A percentile compares a stretch with the other conserved stretches of the same genome.
These are phyloP conservation scores for Drosophila meridionalis DNA, from an alignment of 2,888 invertebrate genomes.

Conservation along the genomic window DNA sequence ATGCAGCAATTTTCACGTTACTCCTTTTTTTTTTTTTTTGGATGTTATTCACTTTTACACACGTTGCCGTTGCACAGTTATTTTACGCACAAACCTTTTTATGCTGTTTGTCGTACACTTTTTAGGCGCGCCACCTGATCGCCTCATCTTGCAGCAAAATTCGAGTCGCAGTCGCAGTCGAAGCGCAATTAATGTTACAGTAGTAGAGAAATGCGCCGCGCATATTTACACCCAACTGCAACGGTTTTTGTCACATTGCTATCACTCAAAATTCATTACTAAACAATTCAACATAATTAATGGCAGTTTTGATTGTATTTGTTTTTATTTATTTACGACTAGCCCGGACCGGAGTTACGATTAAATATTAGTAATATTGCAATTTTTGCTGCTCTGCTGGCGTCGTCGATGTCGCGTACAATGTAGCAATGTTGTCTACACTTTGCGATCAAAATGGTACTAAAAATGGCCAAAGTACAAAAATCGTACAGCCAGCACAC, in stretches of 20 bases:
- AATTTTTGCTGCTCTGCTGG: conserved; percentile 58
- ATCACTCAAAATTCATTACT: conserved; percentile 8
- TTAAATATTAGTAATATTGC: conserved; percentile 55
- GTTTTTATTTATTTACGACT: conserved; percentile 22
- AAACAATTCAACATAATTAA: conserved; percentile 6
- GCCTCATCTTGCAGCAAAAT: conserved; percentile 63
- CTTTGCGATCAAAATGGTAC: conserved; percentile 12
- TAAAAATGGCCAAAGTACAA: conserved; percentile 33
- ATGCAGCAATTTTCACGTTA: conserved; percentile 41
- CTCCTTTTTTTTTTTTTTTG: conserved; percentile 23
- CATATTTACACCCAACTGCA: conserved; percentile 44
- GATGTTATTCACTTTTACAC: conserved; percentile 43
- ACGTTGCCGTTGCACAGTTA: conserved; percentile 48
- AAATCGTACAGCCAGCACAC: conserved; percentile 43
- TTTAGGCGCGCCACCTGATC: conserved; percentile 66
- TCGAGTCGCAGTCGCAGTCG: conserved; percentile 49
- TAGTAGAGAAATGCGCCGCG: conserved; percentile 73
- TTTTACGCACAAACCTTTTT: conserved; percentile 33
- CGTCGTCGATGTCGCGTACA: conserved; percentile 54
- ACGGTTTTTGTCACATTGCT: conserved; percentile 36
- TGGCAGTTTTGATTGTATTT: not conserved
- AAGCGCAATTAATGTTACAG: conserved; percentile 67
- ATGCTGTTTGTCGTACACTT: conserved; percentile 45
- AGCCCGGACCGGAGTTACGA: conserved; percentile 22
- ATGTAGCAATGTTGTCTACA: conserved; percentile 40